These are phyloP conservation scores for Orthosia gracilis DNA, from an alignment of 2,888 invertebrate genomes.

Conservation along the genomic window DNA sequence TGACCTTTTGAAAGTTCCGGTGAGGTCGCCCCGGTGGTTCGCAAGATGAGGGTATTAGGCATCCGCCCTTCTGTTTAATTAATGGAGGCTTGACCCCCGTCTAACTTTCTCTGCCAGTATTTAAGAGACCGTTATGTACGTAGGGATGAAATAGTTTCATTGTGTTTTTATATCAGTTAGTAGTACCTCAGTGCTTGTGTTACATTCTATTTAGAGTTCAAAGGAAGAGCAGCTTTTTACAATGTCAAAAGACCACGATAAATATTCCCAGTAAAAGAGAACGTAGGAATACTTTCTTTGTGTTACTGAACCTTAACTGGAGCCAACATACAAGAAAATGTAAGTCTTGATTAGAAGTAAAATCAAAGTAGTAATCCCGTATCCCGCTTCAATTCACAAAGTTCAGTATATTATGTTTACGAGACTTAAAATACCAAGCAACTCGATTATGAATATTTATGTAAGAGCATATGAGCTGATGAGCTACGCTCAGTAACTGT, in stretches of 20 bases:
- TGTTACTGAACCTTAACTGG: neutral
- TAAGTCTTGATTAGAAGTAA: slow-evolving; percentile 13
- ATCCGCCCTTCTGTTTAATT: slow-evolving; percentile 79
- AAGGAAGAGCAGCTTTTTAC: neutral
- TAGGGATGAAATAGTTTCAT: slow-evolving; percentile 58
- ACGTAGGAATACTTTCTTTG: neutral
- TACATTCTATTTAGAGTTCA: slow-evolving; percentile 14
- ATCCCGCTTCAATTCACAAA: slow-evolving; percentile 43
- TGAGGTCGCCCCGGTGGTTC: slow-evolving; percentile 68
- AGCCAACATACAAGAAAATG: neutral
- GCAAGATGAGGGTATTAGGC: slow-evolving; percentile 70
- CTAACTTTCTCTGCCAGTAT: slow-evolving; percentile 74
- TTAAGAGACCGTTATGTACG: slow-evolving; percentile 62
- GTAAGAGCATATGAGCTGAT: slow-evolving; percentile 49
- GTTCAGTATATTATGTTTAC: slow-evolving; percentile 31
- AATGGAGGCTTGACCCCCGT: slow-evolving; percentile 82
- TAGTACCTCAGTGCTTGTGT: slow-evolving; percentile 23
- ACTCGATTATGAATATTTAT: slow-evolving; percentile 60
- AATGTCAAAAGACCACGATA: slow-evolving; percentile 1
- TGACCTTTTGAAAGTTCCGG: slow-evolving; percentile 73
- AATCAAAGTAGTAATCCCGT: slow-evolving; percentile 25
- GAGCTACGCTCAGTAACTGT: slow-evolving; percentile 52
- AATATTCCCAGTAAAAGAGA: neutral
- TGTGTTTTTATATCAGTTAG: slow-evolving; percentile 57
- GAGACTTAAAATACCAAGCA: slow-evolving; percentile 36